Base-by-base conservation (phyloP, 2,797 vertebrate genomes). In the Eupleurogrammus muticus region DNA sequence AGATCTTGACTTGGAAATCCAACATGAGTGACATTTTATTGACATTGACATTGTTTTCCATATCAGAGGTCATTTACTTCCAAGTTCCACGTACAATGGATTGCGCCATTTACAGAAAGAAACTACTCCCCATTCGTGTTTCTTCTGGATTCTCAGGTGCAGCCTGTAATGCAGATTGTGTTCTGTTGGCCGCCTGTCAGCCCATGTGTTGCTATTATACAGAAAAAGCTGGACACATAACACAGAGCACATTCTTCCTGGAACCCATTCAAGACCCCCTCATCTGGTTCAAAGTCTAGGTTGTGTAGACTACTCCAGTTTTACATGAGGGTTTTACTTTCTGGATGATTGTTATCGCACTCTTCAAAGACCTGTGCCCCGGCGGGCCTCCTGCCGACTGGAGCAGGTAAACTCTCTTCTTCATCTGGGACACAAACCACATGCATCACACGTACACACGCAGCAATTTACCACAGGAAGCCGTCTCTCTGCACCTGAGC, bases 241-340 rank as follows among this genome's bases (percentile, higher is more conserved):
- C 48, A 68, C 46, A 20, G 36, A 12, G 5, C 19, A 32, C 77
- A 80, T 81, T 81, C 70, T 58, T 75, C 34, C 47, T 23, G 42
- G 73, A 58, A 51, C 38, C 63, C 32, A n/a, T 65, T 70, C 68
- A 72, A 61, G 48, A 66, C 54, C 50, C 76, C 72, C 56, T 72
- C 82, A 78, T 73, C 66, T 70, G 64, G 53, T 81, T 86, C 80
- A 90, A 91, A 88, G 83, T 82, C 80, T 56, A 9, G 68, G 14
- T 42, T 77, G 60, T 68, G 67, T 73, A 28, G 28, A 28, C 28
- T 28, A 54, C 76, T 76, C 80, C 73, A 56, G 51, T 82, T 80
- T 84, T 61, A 83, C 70, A 87, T 81, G 72, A 60, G 79, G 79
- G 80, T 78, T 75, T 78, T 73, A 66, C 80, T 80, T 83, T 87